Conservation (phyloP, 2,888 invertebrate genomes). For the Vanessa cardui region DNA sequence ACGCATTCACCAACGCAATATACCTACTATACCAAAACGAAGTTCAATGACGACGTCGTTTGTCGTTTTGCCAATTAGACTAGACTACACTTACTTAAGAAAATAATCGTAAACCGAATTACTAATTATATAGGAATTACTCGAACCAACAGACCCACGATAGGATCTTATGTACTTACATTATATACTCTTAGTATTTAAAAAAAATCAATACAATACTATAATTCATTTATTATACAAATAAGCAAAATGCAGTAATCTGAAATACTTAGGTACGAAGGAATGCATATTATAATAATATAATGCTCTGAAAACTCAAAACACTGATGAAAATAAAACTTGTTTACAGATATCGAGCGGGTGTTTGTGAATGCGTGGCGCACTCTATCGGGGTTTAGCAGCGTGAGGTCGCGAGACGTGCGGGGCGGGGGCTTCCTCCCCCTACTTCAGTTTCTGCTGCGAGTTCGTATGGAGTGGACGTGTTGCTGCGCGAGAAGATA, state of each 20-base stretch:
- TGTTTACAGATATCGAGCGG: constrained; percentile 82
- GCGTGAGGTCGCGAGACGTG: constrained; percentile 61
- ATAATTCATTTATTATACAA: constrained; percentile 13
- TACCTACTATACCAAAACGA: constrained; percentile 66
- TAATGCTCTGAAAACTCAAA: constrained; percentile 55
- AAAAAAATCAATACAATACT: constrained; percentile 4
- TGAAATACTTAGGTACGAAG: not conserved
- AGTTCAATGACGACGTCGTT: constrained; percentile 33
- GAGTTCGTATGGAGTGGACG: constrained; percentile 59
- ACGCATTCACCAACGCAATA: constrained; percentile 70
- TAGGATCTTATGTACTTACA: constrained; percentile 24
- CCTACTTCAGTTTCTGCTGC: constrained; percentile 72
- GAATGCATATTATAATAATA: constrained; percentile 12
- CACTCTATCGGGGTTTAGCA: constrained; percentile 68
- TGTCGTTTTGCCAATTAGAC: constrained; percentile 23
- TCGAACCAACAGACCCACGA: constrained; percentile 7
- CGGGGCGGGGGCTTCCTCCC: constrained; percentile 73
- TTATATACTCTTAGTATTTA: constrained; percentile 12
- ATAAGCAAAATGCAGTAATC: not conserved
- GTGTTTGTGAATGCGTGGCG: constrained; percentile 72
- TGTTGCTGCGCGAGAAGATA: constrained; percentile 51
- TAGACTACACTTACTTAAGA: constrained; percentile 21
- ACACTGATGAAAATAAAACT: constrained; percentile 71
- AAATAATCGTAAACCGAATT: constrained; percentile 10
- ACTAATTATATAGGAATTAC: not conserved